Base-by-base conservation (phyloP, 2,888 invertebrate species). In the Isoperla grammatica region DNA sequence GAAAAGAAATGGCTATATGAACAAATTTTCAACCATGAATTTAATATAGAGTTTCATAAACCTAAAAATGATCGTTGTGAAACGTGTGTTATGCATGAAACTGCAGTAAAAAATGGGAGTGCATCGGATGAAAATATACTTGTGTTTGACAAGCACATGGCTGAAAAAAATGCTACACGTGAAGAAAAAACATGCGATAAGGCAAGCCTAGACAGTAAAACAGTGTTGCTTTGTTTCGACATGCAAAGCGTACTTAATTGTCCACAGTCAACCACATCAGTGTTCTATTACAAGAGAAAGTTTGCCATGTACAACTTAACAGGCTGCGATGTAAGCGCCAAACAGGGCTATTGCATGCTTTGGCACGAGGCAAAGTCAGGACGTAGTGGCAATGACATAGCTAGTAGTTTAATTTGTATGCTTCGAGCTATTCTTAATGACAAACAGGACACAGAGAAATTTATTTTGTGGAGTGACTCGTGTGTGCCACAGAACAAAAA, bases 401-500 rank as follows among this genome's bases (percentile, higher is more conserved):
- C 39, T 2, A 53, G 39, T 13, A 39, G 40, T 50, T 39, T 53
- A 2, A n/a, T 53, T 8, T 20, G 20, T n/a, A 39, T 29, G 8
- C 29, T 29, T 6, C 5, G 8, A 29, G 8, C 8, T 4, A 29
- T 59, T 20, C 23, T 57, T 12, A 45, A n/a, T 15, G 39, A 15
- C 4, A 39, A 55, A 54, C 45, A n/a, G 13, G 23, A 43, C 15
- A n/a, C 22, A 12, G 35, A 55, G 23, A 35, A 59, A 50, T 22
- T 59, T 9, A 59, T 53, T n/a, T 59, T 59, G 53, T 53, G 50
- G 22, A 53, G 40, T 6, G 59, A 59, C 29, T 40, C 53, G 23
- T 54, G 59, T 40, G 40, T 22, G 15, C 49, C 60, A 11, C 64
- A 64, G 46, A 48, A 62, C 37, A 62, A 59, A 50, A 64, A 64